Evolutionary conservation across 2,797 vertebrate species (phyloP).

Genomic region (Coregonus sp.): DNA sequence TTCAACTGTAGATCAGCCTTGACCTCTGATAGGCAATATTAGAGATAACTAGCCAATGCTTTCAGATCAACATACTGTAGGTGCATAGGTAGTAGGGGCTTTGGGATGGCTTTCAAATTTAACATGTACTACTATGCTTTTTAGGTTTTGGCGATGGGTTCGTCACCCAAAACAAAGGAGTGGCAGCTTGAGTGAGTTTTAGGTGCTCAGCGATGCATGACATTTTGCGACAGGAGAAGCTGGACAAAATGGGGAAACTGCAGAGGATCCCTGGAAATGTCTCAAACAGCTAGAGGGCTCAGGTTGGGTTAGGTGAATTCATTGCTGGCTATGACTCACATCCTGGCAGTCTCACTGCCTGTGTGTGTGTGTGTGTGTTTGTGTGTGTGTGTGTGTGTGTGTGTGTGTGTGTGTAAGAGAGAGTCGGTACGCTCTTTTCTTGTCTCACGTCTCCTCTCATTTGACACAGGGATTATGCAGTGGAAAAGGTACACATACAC

Average conservation of each 20-base stretch:
- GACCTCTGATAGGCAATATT: background rate
- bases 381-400: background rate
- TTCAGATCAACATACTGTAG: background rate
- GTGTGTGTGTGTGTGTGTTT: background rate
- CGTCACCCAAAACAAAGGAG: background rate
- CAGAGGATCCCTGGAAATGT: conserved; percentile 3
- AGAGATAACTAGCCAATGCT: background rate
- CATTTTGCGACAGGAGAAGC: background rate
- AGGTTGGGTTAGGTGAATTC: background rate
- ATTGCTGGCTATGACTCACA: conserved; percentile 3
- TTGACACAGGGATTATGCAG: background rate
- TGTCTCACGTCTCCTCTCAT: background rate
- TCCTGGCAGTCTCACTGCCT: background rate
- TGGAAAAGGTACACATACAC: background rate
- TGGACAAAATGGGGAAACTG: background rate
- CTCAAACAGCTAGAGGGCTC: conserved; percentile 7
- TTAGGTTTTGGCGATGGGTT: background rate
- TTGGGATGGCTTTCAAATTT: background rate
- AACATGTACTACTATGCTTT: background rate
- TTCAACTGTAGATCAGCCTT: background rate
- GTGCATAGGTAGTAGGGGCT: background rate
- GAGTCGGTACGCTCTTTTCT: too few species aligned
- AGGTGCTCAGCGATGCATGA: background rate
- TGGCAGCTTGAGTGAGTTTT: conserved; percentile 1
- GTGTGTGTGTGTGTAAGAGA: too few species aligned